These are phyloP conservation scores for Molossus molossus DNA, from an alignment of 2,797 vertebrate genomes.

Conservation along the genomic window DNA sequence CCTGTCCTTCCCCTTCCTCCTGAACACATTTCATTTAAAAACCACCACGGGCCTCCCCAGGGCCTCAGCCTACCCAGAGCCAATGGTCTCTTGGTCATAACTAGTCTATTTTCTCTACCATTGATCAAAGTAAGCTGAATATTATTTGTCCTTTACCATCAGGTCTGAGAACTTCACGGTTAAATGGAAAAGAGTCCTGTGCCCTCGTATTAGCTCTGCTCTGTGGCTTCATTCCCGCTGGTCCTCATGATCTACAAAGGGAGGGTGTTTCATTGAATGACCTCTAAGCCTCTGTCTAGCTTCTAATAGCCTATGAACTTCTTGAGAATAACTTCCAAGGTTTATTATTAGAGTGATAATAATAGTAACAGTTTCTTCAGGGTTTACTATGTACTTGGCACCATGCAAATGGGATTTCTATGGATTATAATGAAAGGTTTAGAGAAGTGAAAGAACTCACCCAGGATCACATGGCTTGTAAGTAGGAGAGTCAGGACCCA, in stretches of 20 bases:
- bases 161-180: slow-evolving; percentile 53
- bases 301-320: slow-evolving; percentile 56
- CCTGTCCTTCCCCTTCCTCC: slow-evolving; percentile 37
- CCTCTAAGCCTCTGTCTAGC: slow-evolving; percentile 14
- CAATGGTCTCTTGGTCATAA: slow-evolving; percentile 33
- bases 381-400: slow-evolving; percentile 57
- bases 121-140: slow-evolving; percentile 57
- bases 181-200: slow-evolving; percentile 49
- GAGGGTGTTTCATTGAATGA: slow-evolving; percentile 32
- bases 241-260: slow-evolving; percentile 41
- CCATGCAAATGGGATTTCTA: slow-evolving; percentile 48
- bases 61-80: neutral
- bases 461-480: neutral
- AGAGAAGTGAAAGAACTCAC: slow-evolving; percentile 51
- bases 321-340: slow-evolving; percentile 64
- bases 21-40: slow-evolving; percentile 44
- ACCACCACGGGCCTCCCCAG: neutral
- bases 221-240: neutral
- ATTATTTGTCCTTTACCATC: slow-evolving; percentile 49
- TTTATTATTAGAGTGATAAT: slow-evolving; percentile 68
- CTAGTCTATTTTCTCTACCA: neutral
- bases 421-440: slow-evolving; percentile 39
- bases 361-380: slow-evolving; percentile 49
- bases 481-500: neutral
- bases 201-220: slow-evolving; percentile 31